These are phyloP conservation scores for Scaptomyza tumidula DNA, from an alignment of 2,888 invertebrate species.

Conservation along the genomic window DNA sequence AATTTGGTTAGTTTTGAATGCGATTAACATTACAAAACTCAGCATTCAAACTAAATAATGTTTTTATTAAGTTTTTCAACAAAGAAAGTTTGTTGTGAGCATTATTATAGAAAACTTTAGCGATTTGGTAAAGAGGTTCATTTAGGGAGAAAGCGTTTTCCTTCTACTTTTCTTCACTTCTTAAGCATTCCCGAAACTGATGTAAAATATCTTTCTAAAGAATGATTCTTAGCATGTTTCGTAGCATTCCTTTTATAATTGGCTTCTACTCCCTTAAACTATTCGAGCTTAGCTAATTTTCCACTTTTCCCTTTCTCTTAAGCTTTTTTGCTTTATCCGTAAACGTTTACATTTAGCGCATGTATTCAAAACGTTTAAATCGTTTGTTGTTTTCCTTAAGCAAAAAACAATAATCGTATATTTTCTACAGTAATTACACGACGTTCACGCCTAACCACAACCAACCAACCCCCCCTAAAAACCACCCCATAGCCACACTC, in stretches of 20 bases:
- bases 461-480: not conserved
- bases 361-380: not conserved
- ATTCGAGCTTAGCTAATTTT: not conserved
- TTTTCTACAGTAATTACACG: constrained; percentile 20
- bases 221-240: no score
- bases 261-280: no score
- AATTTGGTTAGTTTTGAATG: not conserved
- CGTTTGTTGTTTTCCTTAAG: not conserved
- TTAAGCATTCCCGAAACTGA: no score
- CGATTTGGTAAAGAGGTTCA: not conserved
- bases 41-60: no score
- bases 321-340: not conserved
- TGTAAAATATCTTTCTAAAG: no score
- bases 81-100: not conserved
- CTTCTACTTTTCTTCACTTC: no score
- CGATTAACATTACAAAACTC: no score
- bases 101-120: not conserved
- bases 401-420: not conserved
- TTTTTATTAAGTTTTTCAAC: not conserved
- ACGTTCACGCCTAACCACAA: constrained; percentile 10
- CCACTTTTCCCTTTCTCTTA: not conserved
- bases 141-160: no score
- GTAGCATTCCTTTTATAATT: no score
- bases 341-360: not conserved
- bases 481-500: constrained; percentile 7